Evolutionary conservation across 2,113 vertebrate species (phyloP), one percentile per base, ranked within the genome.

Genomic region (Eleginops maclovinus): DNA sequence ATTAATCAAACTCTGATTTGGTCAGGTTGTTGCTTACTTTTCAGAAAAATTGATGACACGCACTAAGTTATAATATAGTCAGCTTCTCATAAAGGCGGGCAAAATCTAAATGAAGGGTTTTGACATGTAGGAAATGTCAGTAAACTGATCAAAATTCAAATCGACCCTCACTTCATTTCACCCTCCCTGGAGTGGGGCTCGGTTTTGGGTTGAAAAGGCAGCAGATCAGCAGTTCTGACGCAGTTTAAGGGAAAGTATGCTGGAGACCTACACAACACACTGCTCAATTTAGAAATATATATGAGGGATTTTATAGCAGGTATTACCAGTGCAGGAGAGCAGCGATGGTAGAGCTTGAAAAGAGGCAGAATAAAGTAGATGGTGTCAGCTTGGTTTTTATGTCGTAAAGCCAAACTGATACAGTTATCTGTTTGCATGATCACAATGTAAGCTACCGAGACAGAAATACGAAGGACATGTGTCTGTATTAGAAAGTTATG

Each of bases 11-110:
- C 36, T 84, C 86, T 83, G 62, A 68, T 83, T 88, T 82, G 81
- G 79, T 91, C 88, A 87, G 72, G 87, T 88, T 91, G 78, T 89
- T 85, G 88, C 92, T 85, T 83, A 88, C 84, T 88, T 81, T 82
- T 85, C 87, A 82, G 62, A 85, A 91, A 75, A 90, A 74, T 11
- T 69, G 72, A 88, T 88, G 85, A 88, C 51, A 40, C 66, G 50
- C 56, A 13, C 31, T 73, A 76, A 86, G 72, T 83, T 72, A 90
- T 87, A 90, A 82, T 83, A 77, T 21, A 72, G 79, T 79, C 81
- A 58, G 76, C 75, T 82, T 76, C 59, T 76, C 41, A 85, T 75
- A 87, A 87, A 88, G 71, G 72, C 80, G 15, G 87, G 91, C 83
- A 89, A 84, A 90, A n/a, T 84, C 89, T 90, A 86, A 88, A 90